These are phyloP conservation scores for Taenioides sp. DNA, from an alignment of 2,797 vertebrate genomes.

Conservation along the genomic window DNA sequence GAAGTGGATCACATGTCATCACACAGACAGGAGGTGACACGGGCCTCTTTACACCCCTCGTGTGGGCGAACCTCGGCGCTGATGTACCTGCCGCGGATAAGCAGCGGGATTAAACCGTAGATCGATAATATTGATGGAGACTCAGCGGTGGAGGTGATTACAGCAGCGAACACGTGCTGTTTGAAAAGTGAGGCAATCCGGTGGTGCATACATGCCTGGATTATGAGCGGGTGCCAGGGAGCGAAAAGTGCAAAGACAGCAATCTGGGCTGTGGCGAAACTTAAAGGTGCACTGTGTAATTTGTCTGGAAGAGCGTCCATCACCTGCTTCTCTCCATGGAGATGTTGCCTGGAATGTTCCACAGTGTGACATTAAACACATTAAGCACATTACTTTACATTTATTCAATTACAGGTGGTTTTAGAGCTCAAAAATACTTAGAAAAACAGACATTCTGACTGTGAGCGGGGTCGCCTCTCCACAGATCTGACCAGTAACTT, in stretches of 20 bases:
- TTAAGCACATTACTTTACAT: too few relatives aligned
- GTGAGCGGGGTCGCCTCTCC: too few relatives aligned
- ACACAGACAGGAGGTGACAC: constrained; percentile 22
- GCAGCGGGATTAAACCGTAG: constrained; percentile 51
- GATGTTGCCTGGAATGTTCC: too few relatives aligned
- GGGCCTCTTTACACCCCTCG: constrained; percentile 9
- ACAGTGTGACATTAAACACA: too few relatives aligned
- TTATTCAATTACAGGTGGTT: too few relatives aligned
- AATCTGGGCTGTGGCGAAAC: not conserved
- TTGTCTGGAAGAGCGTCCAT: too few relatives aligned
- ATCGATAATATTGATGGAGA: constrained; percentile 57
- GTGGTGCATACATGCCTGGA: constrained; percentile 30
- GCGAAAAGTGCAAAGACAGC: constrained; percentile 24
- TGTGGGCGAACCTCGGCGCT: constrained; percentile 26
- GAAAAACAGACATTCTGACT: too few relatives aligned
- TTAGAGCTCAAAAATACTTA: too few relatives aligned
- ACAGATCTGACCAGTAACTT: too few relatives aligned
- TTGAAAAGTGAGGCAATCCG: constrained; percentile 17
- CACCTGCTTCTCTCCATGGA: too few relatives aligned
- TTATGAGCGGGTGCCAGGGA: constrained; percentile 28
- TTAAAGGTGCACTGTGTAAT: too few relatives aligned
- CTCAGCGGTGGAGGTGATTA: constrained; percentile 21
- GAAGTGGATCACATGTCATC: constrained; percentile 54
- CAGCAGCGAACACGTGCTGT: constrained; percentile 7
- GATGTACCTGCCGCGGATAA: constrained; percentile 45